Evolutionary conservation across 2,797 vertebrate genomes (phyloP).

Genomic region (Enteromius trimaculatus): DNA sequence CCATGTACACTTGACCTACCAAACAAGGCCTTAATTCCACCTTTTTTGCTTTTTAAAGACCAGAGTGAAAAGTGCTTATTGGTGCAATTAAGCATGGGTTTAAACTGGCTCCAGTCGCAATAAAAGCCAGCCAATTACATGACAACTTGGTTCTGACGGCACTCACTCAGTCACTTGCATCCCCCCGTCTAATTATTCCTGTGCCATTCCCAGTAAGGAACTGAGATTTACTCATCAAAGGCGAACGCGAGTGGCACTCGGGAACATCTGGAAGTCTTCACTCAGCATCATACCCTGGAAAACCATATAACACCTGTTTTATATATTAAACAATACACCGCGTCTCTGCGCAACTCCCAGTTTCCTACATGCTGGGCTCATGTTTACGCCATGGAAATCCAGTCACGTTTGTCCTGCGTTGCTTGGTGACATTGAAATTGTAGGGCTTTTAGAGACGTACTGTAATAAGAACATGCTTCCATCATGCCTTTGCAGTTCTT

Average conservation of each 20-base stretch:
- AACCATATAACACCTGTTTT: constrained; percentile 60
- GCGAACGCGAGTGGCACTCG: constrained; percentile 53
- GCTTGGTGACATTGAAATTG: constrained; percentile 42
- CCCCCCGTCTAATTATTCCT: constrained; percentile 54
- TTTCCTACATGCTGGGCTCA: constrained; percentile 50
- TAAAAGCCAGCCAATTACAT: constrained; percentile 62
- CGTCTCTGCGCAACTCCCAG: constrained; percentile 49
- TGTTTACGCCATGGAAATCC: constrained; percentile 52
- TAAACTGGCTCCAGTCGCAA: constrained; percentile 62
- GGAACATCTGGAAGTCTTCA: constrained; percentile 64
- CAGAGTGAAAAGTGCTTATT: constrained; percentile 60
- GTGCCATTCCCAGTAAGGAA: constrained; percentile 53
- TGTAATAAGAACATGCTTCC: neutral
- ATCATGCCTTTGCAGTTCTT: neutral
- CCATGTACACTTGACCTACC: neutral
- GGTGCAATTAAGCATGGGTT: constrained; percentile 60
- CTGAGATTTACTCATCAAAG: constrained; percentile 57
- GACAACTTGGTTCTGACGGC: constrained; percentile 48
- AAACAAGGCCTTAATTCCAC: constrained; percentile 56
- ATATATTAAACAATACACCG: constrained; percentile 57
- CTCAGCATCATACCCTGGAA: constrained; percentile 60
- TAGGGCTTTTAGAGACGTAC: constrained; percentile 31
- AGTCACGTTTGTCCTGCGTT: constrained; percentile 44
- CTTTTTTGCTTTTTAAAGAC: constrained; percentile 30
- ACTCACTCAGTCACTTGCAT: constrained; percentile 42